These are phyloP conservation scores for Ormia ochracea DNA, from an alignment of 2,888 invertebrate species.

Conservation along the genomic window DNA sequence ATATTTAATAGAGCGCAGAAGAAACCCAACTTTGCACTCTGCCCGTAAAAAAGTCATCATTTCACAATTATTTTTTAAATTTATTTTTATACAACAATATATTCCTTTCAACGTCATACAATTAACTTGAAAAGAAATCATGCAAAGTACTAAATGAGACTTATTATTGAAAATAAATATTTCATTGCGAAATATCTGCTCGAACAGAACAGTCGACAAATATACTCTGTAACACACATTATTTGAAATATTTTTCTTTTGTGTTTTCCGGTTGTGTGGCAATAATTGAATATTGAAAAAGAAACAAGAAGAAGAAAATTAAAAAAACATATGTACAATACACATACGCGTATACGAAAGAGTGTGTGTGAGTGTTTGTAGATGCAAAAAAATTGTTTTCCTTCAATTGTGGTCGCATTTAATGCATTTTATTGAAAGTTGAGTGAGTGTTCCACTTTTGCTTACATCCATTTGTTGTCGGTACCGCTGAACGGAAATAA, in stretches of 20 bases:
- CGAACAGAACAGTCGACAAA: conserved; percentile 41
- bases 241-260: background rate
- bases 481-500: background rate
- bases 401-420: conserved; percentile 20
- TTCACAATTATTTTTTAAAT: background rate
- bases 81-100: background rate
- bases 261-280: conserved; percentile 17
- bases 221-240: background rate
- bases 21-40: too few species aligned
- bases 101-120: conserved; percentile 20
- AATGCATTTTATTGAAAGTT: background rate
- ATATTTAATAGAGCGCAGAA: too few species aligned
- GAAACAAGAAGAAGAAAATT: background rate
- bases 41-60: background rate
- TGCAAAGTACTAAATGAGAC: conserved; percentile 34
- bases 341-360: background rate
- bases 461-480: background rate
- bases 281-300: conserved; percentile 19
- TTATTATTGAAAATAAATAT: conserved; percentile 56
- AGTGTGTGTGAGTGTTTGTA: background rate
- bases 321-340: background rate
- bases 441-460: background rate
- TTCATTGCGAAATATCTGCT: conserved; percentile 50
- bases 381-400: conserved; percentile 24
- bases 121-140: conserved; percentile 54